Conservation (phyloP, 2,888 invertebrate genomes). For the Ceriagrion tenellum region DNA sequence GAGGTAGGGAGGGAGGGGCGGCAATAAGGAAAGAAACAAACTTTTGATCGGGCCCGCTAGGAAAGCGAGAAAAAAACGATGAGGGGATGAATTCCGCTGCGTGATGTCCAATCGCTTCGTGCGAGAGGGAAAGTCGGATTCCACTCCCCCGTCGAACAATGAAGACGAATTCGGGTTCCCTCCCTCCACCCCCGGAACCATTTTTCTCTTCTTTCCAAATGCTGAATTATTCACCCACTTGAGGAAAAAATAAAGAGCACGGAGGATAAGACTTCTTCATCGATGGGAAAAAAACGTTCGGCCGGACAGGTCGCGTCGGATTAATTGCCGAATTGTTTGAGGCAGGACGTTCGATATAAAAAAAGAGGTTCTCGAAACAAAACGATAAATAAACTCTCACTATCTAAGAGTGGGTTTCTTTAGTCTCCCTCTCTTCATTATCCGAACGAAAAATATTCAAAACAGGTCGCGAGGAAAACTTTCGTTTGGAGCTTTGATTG, state of each 20-base stretch:
- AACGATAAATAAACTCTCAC: not conserved
- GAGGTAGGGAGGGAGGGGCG: not conserved
- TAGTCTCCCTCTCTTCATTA: conserved; percentile 10
- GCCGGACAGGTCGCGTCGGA: not conserved
- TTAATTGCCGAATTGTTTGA: conserved; percentile 26
- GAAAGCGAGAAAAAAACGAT: not conserved
- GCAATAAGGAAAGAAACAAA: not conserved
- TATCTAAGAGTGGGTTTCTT: not conserved
- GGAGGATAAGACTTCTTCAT: not conserved
- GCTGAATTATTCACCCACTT: not conserved
- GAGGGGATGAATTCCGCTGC: not conserved
- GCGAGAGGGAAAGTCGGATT: conserved; percentile 55
- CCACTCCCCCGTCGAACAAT: conserved; percentile 29
- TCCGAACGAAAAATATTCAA: not conserved
- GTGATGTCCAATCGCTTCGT: conserved; percentile 10
- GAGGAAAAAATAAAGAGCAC: not conserved
- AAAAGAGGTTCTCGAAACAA: not conserved
- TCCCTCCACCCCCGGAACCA: not conserved
- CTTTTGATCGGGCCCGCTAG: not conserved
- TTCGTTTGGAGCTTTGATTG: not conserved
- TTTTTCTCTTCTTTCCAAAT: not conserved
- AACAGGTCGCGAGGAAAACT: not conserved
- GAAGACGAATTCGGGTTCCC: conserved; percentile 11
- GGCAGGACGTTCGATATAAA: not conserved
- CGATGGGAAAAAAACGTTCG: not conserved